These are phyloP conservation scores for Philhelius pedissequus DNA, from an alignment of 2,888 invertebrate species.

Conservation along the genomic window DNA sequence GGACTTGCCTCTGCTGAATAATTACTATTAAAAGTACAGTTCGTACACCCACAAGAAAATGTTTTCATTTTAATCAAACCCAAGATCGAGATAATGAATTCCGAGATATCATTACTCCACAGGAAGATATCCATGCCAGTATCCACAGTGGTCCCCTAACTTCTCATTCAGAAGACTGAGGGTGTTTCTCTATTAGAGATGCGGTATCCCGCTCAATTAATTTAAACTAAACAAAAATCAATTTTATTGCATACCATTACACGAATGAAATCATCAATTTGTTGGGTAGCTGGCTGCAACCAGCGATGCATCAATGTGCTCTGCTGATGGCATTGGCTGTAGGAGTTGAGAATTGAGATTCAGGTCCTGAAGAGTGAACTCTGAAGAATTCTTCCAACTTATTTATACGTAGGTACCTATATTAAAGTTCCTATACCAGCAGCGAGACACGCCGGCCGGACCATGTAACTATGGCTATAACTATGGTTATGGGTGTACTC, in stretches of 20 bases:
- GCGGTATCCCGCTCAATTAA: conserved; percentile 68
- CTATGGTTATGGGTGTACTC: background rate
- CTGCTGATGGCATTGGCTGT: background rate
- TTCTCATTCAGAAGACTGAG: background rate
- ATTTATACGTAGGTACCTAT: background rate
- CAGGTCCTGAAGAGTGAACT: conserved; percentile 22
- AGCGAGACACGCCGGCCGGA: background rate
- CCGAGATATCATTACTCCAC: conserved; percentile 47
- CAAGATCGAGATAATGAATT: conserved; percentile 58
- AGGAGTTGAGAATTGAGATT: background rate
- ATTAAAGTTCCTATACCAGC: background rate
- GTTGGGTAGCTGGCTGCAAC: conserved; percentile 63
- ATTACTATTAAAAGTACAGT: conserved; percentile 46
- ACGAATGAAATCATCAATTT: conserved; percentile 68
- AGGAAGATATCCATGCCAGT: background rate
- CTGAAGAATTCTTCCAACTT: conserved; percentile 11
- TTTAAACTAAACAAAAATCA: conserved; percentile 68
- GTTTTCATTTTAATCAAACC: conserved; percentile 56
- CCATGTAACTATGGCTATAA: background rate
- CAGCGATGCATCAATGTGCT: conserved; percentile 47
- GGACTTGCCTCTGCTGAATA: conserved; percentile 49
- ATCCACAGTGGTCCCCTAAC: too few relatives aligned
- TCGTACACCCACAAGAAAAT: conserved; percentile 35
- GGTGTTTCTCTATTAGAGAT: conserved; percentile 50
- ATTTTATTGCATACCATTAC: conserved; percentile 67